Base-by-base conservation (phyloP, 2,113 vertebrate species). In the Struthidea cinerea region DNA sequence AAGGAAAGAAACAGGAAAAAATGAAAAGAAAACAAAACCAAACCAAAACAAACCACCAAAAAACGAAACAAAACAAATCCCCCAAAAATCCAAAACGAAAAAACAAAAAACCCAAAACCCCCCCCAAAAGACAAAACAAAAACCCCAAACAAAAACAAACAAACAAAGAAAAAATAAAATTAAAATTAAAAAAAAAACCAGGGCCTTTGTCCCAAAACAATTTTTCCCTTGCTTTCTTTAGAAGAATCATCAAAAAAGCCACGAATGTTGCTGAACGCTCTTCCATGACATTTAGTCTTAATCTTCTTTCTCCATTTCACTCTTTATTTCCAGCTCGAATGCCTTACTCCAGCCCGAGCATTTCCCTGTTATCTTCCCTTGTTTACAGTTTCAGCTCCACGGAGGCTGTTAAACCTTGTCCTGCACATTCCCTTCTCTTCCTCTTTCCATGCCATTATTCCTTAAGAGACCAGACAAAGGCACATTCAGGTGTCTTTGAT, bases 261-360 rank as follows among this genome's bases (percentile, higher is more conserved):
- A 65, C 3, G 8, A 60, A 50, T 57, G 71, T 16, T 87, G 61
- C 73, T 87, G 94, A 84, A 89, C 26, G 53, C 70, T 91, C 91
- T 55, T 90, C 76, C 84, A 61, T 37, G 78, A 83, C 79, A 80
- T 95, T 95, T 76, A 90, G 63, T 61, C 91, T 59, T 83, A 70
- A 79, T 87, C 77, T 93, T 41, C 46, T 75, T 81, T 84, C 84
- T 84, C 94, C 87, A 82, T 89, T 89, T 32, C 79, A 67, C 83
- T 33, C 76, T 75, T 89, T 37, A 84, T 87, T 94, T 71, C 89
- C 53, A 89, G 77, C 65, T 57, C 15, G 1, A 91, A 71, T 56
- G 70, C 86, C 67, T 63, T 32, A 7, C 7, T 39, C 3, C 49
- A 91, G 52, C 91, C 67, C 1, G 4, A 87, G 53, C 80, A 61